Evolutionary conservation across 2,888 invertebrate genomes (phyloP).

Genomic region (Hermaeophaga mercurialis): DNA sequence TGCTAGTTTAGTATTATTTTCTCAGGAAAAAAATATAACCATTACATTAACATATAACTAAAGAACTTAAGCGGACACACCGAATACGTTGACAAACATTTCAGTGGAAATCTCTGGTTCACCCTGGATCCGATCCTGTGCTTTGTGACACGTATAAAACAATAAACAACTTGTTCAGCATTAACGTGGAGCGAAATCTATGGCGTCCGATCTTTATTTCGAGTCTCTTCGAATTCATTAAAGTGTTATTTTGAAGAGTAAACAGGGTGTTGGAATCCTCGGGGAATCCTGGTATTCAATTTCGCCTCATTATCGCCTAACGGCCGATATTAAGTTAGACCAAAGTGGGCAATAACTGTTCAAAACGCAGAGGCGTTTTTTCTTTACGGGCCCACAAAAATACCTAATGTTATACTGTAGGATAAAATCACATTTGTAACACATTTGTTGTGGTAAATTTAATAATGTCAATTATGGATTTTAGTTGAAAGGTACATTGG

Average conservation of each 20-base stretch:
- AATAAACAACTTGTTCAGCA: constrained; percentile 9
- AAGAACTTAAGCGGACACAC: too few relatives aligned
- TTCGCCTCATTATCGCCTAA: constrained; percentile 31
- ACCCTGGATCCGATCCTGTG: constrained; percentile 1
- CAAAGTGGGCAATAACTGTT: constrained; percentile 22
- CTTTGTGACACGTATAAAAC: background rate
- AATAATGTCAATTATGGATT: too few relatives aligned
- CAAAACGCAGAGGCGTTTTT: constrained; percentile 20
- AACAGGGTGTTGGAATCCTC: constrained; percentile 25
- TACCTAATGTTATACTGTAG: too few relatives aligned
- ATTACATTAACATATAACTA: too few relatives aligned
- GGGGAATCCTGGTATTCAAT: constrained; percentile 30
- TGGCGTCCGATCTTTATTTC: constrained; percentile 20
- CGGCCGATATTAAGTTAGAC: constrained; percentile 25
- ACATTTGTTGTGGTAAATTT: too few relatives aligned
- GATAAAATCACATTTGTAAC: too few relatives aligned
- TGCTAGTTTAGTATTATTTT: too few relatives aligned
- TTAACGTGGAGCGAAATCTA: constrained; percentile 16
- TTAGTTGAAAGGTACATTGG: too few relatives aligned
- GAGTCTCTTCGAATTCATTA: constrained; percentile 17
- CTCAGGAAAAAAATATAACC: too few relatives aligned
- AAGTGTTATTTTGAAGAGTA: constrained; percentile 23
- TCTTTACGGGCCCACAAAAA: too few relatives aligned
- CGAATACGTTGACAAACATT: too few relatives aligned
- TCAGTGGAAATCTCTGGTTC: too few relatives aligned